Evolutionary conservation across 2,888 invertebrate genomes (phyloP).

Genomic region (Apotomis betuletana): DNA sequence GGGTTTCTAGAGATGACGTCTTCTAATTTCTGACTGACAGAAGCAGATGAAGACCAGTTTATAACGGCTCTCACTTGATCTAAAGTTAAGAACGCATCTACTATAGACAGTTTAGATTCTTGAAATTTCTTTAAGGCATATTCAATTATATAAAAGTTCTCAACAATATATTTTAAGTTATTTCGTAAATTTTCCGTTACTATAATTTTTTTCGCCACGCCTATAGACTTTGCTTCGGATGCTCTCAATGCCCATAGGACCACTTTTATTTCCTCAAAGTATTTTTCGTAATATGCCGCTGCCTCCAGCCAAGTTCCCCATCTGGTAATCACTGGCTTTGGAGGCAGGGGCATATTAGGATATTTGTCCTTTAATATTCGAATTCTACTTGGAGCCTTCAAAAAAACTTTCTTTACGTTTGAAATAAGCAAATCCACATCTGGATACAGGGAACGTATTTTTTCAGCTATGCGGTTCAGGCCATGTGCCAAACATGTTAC

Average conservation of each 20-base stretch:
- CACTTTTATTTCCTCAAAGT: background rate
- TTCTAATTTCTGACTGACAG: background rate
- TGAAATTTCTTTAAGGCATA: too few species aligned
- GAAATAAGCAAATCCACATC: background rate
- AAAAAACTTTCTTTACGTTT: background rate
- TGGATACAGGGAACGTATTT: background rate
- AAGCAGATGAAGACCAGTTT: background rate
- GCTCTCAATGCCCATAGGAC: background rate
- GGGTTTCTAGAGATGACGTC: conserved; percentile 7
- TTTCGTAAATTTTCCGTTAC: background rate
- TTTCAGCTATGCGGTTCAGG: background rate
- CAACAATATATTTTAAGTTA: too few species aligned
- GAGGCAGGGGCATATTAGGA: conserved; percentile 7
- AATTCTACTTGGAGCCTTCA: background rate
- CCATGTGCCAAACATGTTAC: background rate
- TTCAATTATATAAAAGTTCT: too few species aligned
- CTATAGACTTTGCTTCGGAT: background rate
- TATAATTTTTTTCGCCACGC: background rate
- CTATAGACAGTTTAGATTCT: too few species aligned
- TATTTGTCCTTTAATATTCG: background rate
- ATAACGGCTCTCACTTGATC: too few species aligned
- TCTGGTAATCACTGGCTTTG: conserved; percentile 17
- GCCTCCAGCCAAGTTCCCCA: conserved; percentile 6
- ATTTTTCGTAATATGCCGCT: background rate
- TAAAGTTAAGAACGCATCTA: too few species aligned